Percentiles rank a stretch among this genome's conserved stretches.
phyloP scores from a whole-genome alignment of 2,888 invertebrate species.

The Nemapogon koenigi region DNA sequence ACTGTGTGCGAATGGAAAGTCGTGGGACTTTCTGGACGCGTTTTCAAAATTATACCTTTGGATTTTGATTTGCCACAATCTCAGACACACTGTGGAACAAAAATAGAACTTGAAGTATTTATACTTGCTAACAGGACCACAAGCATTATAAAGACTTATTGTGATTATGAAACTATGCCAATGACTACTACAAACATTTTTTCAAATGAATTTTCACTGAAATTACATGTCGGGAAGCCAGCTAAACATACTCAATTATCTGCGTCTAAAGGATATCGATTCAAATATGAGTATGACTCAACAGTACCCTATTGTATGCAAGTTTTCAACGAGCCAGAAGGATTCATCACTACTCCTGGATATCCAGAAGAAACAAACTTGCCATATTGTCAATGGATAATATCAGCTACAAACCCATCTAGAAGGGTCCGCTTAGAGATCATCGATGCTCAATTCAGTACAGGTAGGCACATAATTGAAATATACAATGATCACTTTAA shows the following conservation, averaged over 20 bases:
- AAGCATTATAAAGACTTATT: slow-evolving; percentile 29
- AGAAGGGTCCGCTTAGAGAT: slow-evolving; percentile 53
- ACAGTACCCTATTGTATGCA: slow-evolving; percentile 72
- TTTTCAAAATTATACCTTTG: slow-evolving; percentile 34
- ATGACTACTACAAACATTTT: slow-evolving; percentile 27
- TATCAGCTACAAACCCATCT: slow-evolving; percentile 34
- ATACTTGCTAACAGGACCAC: slow-evolving; percentile 29
- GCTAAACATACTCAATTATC: slow-evolving; percentile 30
- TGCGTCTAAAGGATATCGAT: slow-evolving; percentile 60
- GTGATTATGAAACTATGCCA: slow-evolving; percentile 22
- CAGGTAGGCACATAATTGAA: slow-evolving; percentile 26
- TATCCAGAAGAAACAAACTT: slow-evolving; percentile 63
- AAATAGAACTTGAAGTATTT: slow-evolving; percentile 38
- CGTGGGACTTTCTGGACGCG: slow-evolving; percentile 47
- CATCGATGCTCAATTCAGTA: slow-evolving; percentile 54
- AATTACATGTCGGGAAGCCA: slow-evolving; percentile 33
- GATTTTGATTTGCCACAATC: slow-evolving; percentile 31
- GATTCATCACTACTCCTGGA: slow-evolving; percentile 72
- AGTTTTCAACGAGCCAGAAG: slow-evolving; percentile 64
- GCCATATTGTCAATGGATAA: slow-evolving; percentile 40
- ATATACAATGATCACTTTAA: slow-evolving; percentile 64
- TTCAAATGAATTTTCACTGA: slow-evolving; percentile 35
- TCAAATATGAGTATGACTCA: slow-evolving; percentile 62
- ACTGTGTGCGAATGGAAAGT: slow-evolving; percentile 78
- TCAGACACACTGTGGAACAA: slow-evolving; percentile 34